Conservation (phyloP, 2,888 invertebrate species). For the Petrolisthes cinctipes region DNA sequence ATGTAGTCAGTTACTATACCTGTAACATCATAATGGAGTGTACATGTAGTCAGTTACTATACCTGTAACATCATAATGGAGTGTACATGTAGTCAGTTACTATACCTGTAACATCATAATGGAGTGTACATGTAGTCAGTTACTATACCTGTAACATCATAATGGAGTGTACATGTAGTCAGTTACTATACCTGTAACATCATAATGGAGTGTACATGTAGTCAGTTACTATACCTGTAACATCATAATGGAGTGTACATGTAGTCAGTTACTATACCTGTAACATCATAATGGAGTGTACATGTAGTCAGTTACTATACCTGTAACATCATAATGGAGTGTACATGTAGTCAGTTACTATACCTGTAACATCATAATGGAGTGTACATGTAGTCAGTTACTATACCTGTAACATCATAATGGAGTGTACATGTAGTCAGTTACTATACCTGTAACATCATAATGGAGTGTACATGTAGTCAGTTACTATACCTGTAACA, state of each 20-base stretch:
- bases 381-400: not conserved
- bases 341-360: slow-evolving; percentile 39
- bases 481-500: slow-evolving; percentile 25
- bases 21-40: no score
- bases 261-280: no score
- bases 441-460: no score
- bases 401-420: slow-evolving; percentile 39
- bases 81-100: slow-evolving; percentile 33
- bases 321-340: slow-evolving; percentile 34
- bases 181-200: no score
- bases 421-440: slow-evolving; percentile 33
- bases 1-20: slow-evolving; percentile 35
- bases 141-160: slow-evolving; percentile 35
- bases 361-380: no score
- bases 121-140: not conserved
- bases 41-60: not conserved
- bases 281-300: no score
- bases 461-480: no score
- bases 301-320: slow-evolving; percentile 13
- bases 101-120: no score
- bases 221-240: slow-evolving; percentile 24
- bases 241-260: slow-evolving; percentile 37
- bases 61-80: slow-evolving; percentile 41
- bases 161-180: slow-evolving; percentile 34
- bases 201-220: no score